These are phyloP conservation scores for Ophion ventricosus DNA, from an alignment of 2,888 invertebrate species.

Conservation along the genomic window DNA sequence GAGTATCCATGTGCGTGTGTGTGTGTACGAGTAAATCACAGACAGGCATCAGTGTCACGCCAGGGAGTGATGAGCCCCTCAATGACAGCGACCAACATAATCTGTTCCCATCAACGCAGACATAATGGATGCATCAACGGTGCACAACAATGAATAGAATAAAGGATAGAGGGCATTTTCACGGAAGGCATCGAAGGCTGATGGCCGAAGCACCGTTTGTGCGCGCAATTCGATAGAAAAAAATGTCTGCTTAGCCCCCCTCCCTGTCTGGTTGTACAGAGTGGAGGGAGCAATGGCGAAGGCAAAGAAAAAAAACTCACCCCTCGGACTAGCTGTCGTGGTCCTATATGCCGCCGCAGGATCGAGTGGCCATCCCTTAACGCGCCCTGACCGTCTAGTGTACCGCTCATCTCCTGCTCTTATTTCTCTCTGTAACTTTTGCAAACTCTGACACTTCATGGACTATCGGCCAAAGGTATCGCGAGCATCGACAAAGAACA, in stretches of 20 bases:
- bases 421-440: slow-evolving; percentile 18
- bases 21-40: slow-evolving; percentile 5
- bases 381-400: slow-evolving; percentile 53
- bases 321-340: slow-evolving; percentile 12
- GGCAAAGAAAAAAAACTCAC: neutral
- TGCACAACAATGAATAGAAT: slow-evolving; percentile 73
- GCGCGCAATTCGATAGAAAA: slow-evolving; percentile 69
- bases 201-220: slow-evolving; percentile 35
- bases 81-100: slow-evolving; percentile 81
- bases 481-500: neutral
- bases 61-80: slow-evolving; percentile 77
- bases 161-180: slow-evolving; percentile 69
- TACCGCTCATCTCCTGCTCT: slow-evolving; percentile 51
- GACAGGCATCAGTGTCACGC: slow-evolving; percentile 78
- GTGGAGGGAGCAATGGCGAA: neutral
- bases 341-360: slow-evolving; percentile 9
- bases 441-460: neutral
- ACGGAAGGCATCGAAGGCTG: slow-evolving; percentile 65
- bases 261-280: slow-evolving; percentile 30
- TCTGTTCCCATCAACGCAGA: slow-evolving; percentile 81
- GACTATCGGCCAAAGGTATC: neutral
- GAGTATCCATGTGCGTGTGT: neutral
- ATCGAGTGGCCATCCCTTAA: slow-evolving; percentile 55
- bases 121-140: slow-evolving; percentile 80
- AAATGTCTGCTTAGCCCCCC: slow-evolving; percentile 24